Base-by-base conservation (phyloP, 2,797 vertebrate genomes). In the Acanthiza pusilla region DNA sequence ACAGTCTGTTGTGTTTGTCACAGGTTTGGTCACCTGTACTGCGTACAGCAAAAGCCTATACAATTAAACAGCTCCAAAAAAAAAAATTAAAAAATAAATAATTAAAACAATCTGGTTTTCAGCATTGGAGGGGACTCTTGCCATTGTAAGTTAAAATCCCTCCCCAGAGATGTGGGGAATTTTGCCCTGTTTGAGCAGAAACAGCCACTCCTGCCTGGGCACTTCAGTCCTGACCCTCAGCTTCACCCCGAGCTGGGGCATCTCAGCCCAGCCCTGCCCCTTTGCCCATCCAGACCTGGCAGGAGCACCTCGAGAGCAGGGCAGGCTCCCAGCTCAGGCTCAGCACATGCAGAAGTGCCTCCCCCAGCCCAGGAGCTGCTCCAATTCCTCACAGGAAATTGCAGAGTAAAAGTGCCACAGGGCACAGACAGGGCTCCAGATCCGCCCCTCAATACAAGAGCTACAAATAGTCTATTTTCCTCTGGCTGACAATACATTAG, bases 231-330 rank as follows among this genome's bases (percentile, higher is more conserved):
- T 2, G 3, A 29, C 25, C 20, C 54, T 42, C 14, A 45, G 30
- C 57, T 38, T 18, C 0, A 0, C 38, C 16, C 54, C 0, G 0
- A 40, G 36, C 38, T 16, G 42, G 43, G 17, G n/a, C 34, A 53
- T 32, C 57, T 60, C n/a, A 45, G 78, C 47, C 55, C 47, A 68
- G 34, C 27, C 54, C 75, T 17, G 36, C n/a, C 15, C 20, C 54
- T 14, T 26, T 3, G 0, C 38, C 4, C 0, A 34, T 0, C 21
- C 29, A 22, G 23, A 10, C 23, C 1, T 15, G 83, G n/a, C 11
- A 76, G 70, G 67, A 57, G 11, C 8, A 16, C 8, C 38, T 13
- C 9, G 2, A 1, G 15, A 40, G 45, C 53, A n/a, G 76, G 27
- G n/a, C 72, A 75, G 65, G 51, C 60, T 82, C 48, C 36, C 26